Percentiles rank a stretch among this genome's conserved stretches.
phyloP scores from a whole-genome alignment of 2,888 invertebrate species.

The Geotrupes spiniger region DNA sequence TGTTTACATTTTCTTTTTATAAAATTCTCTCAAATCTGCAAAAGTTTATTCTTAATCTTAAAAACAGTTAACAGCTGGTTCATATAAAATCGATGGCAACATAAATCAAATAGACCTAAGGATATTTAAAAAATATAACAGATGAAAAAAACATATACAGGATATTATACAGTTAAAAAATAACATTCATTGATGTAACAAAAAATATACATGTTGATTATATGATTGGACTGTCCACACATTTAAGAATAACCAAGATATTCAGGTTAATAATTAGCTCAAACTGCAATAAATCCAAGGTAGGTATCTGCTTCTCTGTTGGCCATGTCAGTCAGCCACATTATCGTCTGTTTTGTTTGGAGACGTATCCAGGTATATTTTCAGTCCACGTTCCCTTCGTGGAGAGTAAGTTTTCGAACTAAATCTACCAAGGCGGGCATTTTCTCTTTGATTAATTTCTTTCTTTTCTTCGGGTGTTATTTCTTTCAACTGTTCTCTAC shows the following conservation, averaged over 20 bases:
- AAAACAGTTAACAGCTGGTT: constrained; percentile 6
- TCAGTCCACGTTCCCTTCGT: constrained; percentile 67
- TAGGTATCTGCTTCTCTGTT: constrained; percentile 34
- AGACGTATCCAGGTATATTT: constrained; percentile 65
- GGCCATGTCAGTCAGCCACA: constrained; percentile 47
- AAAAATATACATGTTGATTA: constrained; percentile 16
- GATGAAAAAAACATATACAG: constrained; percentile 20
- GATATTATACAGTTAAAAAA: constrained; percentile 22
- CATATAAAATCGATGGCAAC: constrained; percentile 16
- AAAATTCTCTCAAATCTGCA: neutral
- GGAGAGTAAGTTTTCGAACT: constrained; percentile 55
- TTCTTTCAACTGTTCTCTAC: constrained; percentile 56
- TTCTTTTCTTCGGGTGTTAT: constrained; percentile 60
- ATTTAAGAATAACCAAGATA: neutral
- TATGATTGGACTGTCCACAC: constrained; percentile 6
- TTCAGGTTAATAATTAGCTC: constrained; percentile 31
- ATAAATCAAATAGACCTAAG: constrained; percentile 9
- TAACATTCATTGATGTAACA: constrained; percentile 20
- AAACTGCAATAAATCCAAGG: constrained; percentile 43
- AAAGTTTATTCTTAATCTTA: constrained; percentile 6
- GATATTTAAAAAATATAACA: constrained; percentile 16
- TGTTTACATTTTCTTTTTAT: constrained; percentile 1
- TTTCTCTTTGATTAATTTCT: constrained; percentile 61
- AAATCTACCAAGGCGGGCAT: constrained; percentile 52
- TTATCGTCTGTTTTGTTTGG: constrained; percentile 46